A percentile compares a stretch with the other conserved stretches of the same genome.
Evolutionary conservation across 2,888 invertebrate species (phyloP).

Genomic region (Tenthredo amoena): DNA sequence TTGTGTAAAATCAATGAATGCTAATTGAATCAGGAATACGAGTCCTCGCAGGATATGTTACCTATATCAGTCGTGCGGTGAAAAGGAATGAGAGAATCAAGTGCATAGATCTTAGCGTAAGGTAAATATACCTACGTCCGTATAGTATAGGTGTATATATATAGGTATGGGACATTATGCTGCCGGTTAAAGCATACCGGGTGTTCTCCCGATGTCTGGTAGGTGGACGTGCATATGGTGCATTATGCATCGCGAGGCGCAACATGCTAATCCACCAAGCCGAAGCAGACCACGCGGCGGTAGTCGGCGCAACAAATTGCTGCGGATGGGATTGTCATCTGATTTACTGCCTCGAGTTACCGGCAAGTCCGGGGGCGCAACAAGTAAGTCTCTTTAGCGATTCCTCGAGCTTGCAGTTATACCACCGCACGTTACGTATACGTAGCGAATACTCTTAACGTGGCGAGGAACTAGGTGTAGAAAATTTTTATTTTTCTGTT

Average conservation of each 20-base stretch:
- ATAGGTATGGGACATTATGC: background rate
- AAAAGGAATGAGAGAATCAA: background rate
- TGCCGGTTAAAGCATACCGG: conserved; percentile 14
- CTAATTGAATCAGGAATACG: background rate
- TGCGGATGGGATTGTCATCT: conserved; percentile 50
- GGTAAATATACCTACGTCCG: background rate
- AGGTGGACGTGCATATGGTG: conserved; percentile 10
- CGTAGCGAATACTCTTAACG: no score
- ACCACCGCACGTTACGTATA: no score
- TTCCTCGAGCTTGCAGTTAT: background rate
- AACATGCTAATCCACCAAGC: conserved; percentile 44
- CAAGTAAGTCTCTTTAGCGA: conserved; percentile 34
- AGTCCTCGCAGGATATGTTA: background rate
- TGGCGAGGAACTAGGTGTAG: no score
- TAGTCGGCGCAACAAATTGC: conserved; percentile 43
- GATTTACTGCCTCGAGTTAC: conserved; percentile 49
- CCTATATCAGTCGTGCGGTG: background rate
- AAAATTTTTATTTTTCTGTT: no score
- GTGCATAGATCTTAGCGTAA: conserved; percentile 12
- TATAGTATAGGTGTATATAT: background rate
- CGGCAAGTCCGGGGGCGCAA: conserved; percentile 29
- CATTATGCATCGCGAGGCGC: conserved; percentile 47
- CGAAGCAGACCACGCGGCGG: conserved; percentile 37
- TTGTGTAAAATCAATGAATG: background rate
- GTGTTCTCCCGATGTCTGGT: background rate